Conservation (phyloP, 2,113 vertebrate species). For the Amphilophus citrinellus region DNA sequence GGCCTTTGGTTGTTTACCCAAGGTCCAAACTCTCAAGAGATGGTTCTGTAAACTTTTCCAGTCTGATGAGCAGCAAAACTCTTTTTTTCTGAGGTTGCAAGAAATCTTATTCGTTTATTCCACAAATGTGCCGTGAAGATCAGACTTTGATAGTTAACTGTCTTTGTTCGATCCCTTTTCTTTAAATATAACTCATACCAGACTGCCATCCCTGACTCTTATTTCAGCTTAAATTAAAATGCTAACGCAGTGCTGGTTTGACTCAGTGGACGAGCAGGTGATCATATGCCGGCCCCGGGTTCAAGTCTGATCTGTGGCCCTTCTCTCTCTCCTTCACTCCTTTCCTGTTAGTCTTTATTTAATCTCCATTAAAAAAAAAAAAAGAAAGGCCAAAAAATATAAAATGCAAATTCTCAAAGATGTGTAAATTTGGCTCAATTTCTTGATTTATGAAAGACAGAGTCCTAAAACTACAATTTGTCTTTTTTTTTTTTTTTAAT, state of each 20-base stretch:
- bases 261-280: too few species aligned
- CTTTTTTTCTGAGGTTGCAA: not conserved
- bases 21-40: not conserved
- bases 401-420: not conserved
- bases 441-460: not conserved
- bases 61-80: too few species aligned
- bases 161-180: rapidly evolving
- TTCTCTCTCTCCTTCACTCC: too few species aligned
- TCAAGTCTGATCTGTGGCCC: too few species aligned
- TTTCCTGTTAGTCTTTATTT: too few species aligned
- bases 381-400: too few species aligned
- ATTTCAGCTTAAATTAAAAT: not conserved
- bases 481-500: too few species aligned
- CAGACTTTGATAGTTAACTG: not conserved
- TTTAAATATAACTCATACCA: not conserved
- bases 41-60: not conserved
- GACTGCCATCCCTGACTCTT: not conserved
- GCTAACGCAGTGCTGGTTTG: too few species aligned
- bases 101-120: not conserved
- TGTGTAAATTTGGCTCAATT: not conserved
- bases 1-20: not conserved
- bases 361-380: too few species aligned
- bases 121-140: not conserved
- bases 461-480: not conserved
- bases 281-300: too few species aligned